Base-by-base conservation (phyloP, 2,797 vertebrate genomes). In the Ptychadena robeensis region DNA sequence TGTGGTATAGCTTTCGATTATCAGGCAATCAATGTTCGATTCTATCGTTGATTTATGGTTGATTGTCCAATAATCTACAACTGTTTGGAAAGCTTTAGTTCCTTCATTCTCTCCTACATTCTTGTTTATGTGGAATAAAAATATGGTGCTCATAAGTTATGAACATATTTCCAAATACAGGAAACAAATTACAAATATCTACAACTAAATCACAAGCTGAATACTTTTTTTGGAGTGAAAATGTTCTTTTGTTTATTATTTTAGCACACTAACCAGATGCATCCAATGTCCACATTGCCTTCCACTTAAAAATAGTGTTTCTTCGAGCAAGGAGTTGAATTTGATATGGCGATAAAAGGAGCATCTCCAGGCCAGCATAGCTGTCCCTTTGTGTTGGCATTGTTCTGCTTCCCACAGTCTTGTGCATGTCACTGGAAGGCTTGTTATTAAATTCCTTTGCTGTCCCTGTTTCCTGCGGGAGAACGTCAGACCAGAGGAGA, bases 391-490 rank as follows among this genome's bases (percentile, higher is more conserved):
- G 74, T 70, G 74, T 34, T 65, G 27, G 31, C 44, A 28, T 67
- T 83, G 74, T 37, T 82, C 57, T 53, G 14, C 37, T 73, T 73
- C 73, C 61, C 9, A 27, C 35, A 25, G 31, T 44, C 57, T 48
- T 80, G 27, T 70, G 63, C 77, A 80, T 81, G 72, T 70, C 72
- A 76, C 64, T 70, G 30, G 53, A 75, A 85, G 83, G 30, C 40
- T 81, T 70, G 71, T 63, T 76, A 76, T 80, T 80, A 80, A 38
- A 80, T 85, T 80, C 65, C 65, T 74, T 34, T 27, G 27, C 83
- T 76, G 83, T 80, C 72, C 78, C 70, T 64, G 71, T 71, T 80
- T 85, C 78, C 83, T 80, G 59, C 63, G 83, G 72, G 83, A 85
- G 57, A 73, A 81, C 66, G 25, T 70, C 70, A 81, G 71, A 80